phyloP scores from a whole-genome alignment of 2,113 vertebrate genomes.

The Myotis brandtii region DNA sequence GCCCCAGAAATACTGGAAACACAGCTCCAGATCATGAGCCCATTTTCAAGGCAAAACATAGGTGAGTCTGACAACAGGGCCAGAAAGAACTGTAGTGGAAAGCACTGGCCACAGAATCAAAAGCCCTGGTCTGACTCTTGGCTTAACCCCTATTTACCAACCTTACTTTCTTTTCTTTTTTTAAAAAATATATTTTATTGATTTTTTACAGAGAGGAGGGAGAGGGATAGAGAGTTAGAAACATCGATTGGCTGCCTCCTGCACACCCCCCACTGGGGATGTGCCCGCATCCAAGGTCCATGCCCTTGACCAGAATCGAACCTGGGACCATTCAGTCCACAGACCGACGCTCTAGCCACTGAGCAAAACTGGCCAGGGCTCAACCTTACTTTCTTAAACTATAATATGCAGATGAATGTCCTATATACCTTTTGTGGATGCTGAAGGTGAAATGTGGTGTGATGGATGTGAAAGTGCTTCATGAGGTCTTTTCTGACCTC shows the following conservation, averaged over 20 bases:
- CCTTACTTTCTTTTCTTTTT: background rate
- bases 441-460: background rate
- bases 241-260: too few relatives aligned
- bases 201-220: too few relatives aligned
- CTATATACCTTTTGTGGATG: background rate
- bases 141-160: background rate
- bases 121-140: background rate
- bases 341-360: too few relatives aligned
- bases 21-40: background rate
- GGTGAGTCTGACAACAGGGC: background rate
- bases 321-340: too few relatives aligned
- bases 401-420: background rate
- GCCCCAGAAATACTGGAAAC: background rate
- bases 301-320: too few relatives aligned
- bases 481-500: background rate
- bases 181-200: too few relatives aligned
- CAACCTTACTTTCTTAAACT: background rate
- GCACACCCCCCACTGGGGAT: too few relatives aligned
- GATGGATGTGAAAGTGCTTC: background rate
- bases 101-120: background rate
- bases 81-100: background rate
- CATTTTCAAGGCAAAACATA: background rate
- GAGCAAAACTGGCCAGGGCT: too few relatives aligned
- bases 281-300: too few relatives aligned
- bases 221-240: too few relatives aligned